Evolutionary conservation across 2,888 invertebrate species (phyloP), one percentile per base, ranked within the genome.

Genomic region (Steinernema carpocapsae): DNA sequence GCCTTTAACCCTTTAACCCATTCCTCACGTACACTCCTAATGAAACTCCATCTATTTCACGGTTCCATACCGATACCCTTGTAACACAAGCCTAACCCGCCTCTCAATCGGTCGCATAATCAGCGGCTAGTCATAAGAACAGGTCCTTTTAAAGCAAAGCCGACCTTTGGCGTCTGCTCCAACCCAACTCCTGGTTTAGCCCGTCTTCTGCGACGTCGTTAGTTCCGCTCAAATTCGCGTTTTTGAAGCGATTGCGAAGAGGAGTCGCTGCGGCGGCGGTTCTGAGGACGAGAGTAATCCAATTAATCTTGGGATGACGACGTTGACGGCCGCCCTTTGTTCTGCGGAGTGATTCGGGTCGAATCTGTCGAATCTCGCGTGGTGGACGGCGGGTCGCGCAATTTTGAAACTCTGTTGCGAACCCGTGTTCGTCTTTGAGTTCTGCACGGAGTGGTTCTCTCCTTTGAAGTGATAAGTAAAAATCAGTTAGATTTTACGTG

Each of bases 351-450:
- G 64, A 64, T 64, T 64, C 29, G 64, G 64, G 64, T 64, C 64
- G 64, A 64, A 22, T 64, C 64, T 32, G 48, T 48, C 19, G 17
- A n/a, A 48, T 17, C 48, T 17, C 48, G 48, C 19, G 48, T 19
- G 48, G 48, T 7, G 4, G 48, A 19, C 4, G 64, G 26, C n/a
- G 29, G 24, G 32, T 32, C 64, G 26, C 37, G 37, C 37, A 10
- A 37, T 37, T 26, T 64, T 64, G 64, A 64, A 64, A 64, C 64
- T 64, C 64, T 64, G 64, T 64, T 64, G 64, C 64, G 64, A 64
- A 64, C 1, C 32, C 64, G 17, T n/a, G 22, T 64, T 26, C 32
- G 64, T 26, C 26, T 56, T 24, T 56, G 48, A 3, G 37, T 37
- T 37, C 37, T 37, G 37, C 37, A 37, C 37, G 37, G n/a, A n/a